Evolutionary conservation across 2,888 invertebrate genomes (phyloP), one percentile per base, ranked within the genome.

Genomic region (Chrysotoxum bicinctum): DNA sequence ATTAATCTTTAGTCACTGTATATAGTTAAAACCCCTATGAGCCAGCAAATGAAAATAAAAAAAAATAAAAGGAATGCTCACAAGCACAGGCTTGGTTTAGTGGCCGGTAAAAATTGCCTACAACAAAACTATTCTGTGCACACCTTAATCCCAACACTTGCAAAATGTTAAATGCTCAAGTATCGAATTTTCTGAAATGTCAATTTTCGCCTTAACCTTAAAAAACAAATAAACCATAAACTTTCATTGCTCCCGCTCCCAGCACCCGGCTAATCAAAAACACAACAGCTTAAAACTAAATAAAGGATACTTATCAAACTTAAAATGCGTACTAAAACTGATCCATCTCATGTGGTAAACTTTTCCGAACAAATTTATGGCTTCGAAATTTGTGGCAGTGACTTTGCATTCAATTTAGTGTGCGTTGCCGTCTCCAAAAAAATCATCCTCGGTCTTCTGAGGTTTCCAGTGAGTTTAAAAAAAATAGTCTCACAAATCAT

Each of bases 371-470:
- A 93, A 89, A 93, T 95, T 54, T 91, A 93, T 54, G 92, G 92
- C 77, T 93, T 94, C 26, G 93, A 94, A 89, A 93, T 94, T 82
- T 95, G 95, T 16, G 93, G 93, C 2, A 94, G 93, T 87, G 94
- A 95, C 89, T 94, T 94, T 93, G 95, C 94, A 1, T 94, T 94
- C 87, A 94, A 95, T 90, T 90, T 95, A 56, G 90, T 95, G 77
- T 93, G 94, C 66, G 92, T 95, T 54, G 95, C 94, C 0, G 93
- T 94, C 64, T 90, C 93, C 50, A 93, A 93, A 48, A 93, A 93
- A 90, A 92, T 95, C 35, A 89, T 94, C 14, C 90, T 95, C 19
- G 94, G 93, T 6, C 91, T 93, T 58, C 88, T 95, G 6, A 93
- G 93, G 87, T 93, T 94, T 90, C 93, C 94, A 90, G 95, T 94